phyloP scores from a whole-genome alignment of 1,140 invertebrate species.

The Mercenaria mercenaria region DNA sequence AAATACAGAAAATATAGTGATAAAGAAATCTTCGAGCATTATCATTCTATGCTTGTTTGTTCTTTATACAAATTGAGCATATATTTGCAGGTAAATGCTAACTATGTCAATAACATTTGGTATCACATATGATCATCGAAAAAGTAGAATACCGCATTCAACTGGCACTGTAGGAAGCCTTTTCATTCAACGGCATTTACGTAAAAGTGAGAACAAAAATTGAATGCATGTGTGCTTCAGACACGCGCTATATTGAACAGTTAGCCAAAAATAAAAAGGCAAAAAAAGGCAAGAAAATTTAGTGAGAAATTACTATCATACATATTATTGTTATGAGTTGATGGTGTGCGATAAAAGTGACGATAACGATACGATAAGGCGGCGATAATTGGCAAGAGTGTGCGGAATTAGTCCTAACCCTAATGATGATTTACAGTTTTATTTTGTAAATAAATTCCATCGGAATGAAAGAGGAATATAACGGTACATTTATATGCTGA shows the following conservation, averaged over 20 bases:
- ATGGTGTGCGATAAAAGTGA: conserved; percentile 53
- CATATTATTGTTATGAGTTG: conserved; percentile 35
- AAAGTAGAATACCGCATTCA: too few relatives aligned
- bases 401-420: conserved; percentile 44
- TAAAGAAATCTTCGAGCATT: too few relatives aligned
- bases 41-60: too few relatives aligned
- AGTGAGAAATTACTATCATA: conserved; percentile 44
- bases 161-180: too few relatives aligned
- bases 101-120: too few relatives aligned
- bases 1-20: too few relatives aligned
- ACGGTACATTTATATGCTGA: conserved; percentile 56
- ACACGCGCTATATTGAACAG: not conserved
- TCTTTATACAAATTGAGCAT: too few relatives aligned
- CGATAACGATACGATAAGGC: conserved; percentile 61
- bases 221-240: not conserved
- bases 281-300: not conserved
- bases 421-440: conserved; percentile 62
- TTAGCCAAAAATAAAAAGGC: not conserved
- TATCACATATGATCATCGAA: too few relatives aligned
- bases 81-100: too few relatives aligned
- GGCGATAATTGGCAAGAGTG: conserved; percentile 54
- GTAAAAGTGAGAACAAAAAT: not conserved
- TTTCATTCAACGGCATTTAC: not conserved
- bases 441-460: conserved; percentile 44
- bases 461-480: conserved; percentile 40